Evolutionary conservation across 2,113 vertebrate species (phyloP), one percentile per base, ranked within the genome.

Genomic region (Apodemus speciosus): DNA sequence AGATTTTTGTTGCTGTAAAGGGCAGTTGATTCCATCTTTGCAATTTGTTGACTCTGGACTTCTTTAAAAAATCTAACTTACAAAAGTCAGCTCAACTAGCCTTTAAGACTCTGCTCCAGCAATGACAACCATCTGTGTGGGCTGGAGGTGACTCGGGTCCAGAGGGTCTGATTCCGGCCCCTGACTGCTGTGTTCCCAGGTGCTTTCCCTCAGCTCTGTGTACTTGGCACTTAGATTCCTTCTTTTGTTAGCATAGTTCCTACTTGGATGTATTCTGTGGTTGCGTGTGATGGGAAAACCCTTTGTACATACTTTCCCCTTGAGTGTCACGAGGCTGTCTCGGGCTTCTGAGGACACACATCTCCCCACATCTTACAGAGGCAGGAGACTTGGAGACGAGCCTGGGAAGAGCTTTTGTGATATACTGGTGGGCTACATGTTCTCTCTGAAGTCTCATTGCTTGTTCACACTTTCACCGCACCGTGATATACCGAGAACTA

Each of bases 211-310:
- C 38, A 21, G 6, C 30, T 86, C 84, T 56, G 0, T 84, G 43
- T 79, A 40, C n/a, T 80, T 6, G 15, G n/a, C 60, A 21, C 56
- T 73, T 32, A 43, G 64, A 58, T 66, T 46, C 43, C 73, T 90
- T 71, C 49, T 75, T 89, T 84, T 93, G 85, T 80, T 89, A 80
- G 71, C 56, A 46, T 30, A 88, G 66, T 88, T 85, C 40, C 25
- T 51, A 25, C n/a, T 93, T 23, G 40, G 79, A 94, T 35, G 16
- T 27, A 8, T 69, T 81, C 72, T 87, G 68, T 27, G 8, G 38
- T 77, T 60, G 46, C 13, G 2, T 76, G 81, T 38, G 69, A 58
- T 87, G 85, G 84, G n/a, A 92, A 97, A 92, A 84, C 21, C 58
- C 64, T 71, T 80, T 43, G n/a, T 43, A 43, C 20, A 25, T 25